Conservation (phyloP, 2,113 vertebrate species). For the Amblyopsis rosae region DNA sequence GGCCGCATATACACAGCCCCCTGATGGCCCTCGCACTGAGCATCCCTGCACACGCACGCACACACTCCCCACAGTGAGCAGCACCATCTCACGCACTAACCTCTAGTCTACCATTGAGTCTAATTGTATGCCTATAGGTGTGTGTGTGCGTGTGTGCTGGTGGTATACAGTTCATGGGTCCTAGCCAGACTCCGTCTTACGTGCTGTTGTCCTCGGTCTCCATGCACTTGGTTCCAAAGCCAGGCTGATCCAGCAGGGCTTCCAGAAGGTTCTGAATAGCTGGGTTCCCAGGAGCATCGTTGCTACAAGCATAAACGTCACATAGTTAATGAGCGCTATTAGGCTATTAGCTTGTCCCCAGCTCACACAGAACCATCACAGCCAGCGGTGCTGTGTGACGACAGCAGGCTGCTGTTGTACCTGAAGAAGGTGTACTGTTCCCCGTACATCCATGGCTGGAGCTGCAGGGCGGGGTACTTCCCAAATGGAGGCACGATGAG, state of each 20-base stretch:
- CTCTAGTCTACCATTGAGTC: not conserved
- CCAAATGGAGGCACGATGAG: conserved; percentile 83
- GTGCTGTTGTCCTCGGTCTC: conserved; percentile 40
- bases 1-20: conserved; percentile 65
- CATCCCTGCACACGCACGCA: conserved; percentile 22
- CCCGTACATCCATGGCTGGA: conserved; percentile 87
- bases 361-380: not conserved
- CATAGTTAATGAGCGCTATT: not conserved
- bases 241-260: conserved; percentile 77
- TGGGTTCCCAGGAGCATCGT: conserved; percentile 75
- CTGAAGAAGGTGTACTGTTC: conserved; percentile 89
- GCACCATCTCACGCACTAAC: not conserved
- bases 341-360: not conserved
- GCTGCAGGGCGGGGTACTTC: conserved; percentile 79
- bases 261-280: conserved; percentile 66
- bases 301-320: conserved; percentile 65
- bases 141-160: too few relatives aligned
- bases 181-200: conserved; percentile 49
- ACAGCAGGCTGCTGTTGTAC: conserved; percentile 56
- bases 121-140: too few relatives aligned
- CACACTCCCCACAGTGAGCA: not conserved
- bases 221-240: conserved; percentile 79
- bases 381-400: not conserved
- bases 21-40: conserved; percentile 43
- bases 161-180: not conserved